Conservation (phyloP, 2,113 vertebrate species). For the Rhegmatorhina hoffmannsi region DNA sequence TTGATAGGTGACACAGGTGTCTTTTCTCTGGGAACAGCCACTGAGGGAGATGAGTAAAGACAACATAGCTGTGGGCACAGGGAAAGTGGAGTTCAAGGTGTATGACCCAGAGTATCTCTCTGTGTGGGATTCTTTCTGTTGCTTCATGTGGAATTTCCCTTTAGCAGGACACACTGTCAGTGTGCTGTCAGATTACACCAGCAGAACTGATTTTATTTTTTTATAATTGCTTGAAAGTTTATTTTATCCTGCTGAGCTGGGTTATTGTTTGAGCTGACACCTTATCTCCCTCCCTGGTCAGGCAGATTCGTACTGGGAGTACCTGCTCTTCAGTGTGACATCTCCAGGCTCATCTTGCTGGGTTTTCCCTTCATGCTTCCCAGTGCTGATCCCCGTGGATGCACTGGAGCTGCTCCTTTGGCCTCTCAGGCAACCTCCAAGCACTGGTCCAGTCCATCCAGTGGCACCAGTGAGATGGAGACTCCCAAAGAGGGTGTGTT, state of each 20-base stretch:
- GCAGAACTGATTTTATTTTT: constrained; percentile 10
- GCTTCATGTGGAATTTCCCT: not conserved
- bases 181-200: constrained; percentile 25
- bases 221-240: constrained; percentile 41
- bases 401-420: constrained; percentile 22
- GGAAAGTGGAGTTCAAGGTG: not conserved
- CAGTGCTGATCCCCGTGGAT: constrained; percentile 72
- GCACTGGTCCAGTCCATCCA: constrained; percentile 65
- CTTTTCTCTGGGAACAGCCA: not conserved
- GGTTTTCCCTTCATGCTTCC: not conserved
- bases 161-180: not conserved
- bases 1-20: rapidly evolving
- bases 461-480: constrained; percentile 47
- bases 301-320: constrained; percentile 8
- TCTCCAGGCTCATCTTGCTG: not conserved
- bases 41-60: not conserved
- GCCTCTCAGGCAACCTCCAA: constrained; percentile 57
- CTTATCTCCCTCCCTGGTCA: not conserved
- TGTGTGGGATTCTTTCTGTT: not conserved
- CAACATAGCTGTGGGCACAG: not conserved
- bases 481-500: not conserved
- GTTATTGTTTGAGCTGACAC: not conserved
- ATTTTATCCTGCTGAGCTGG: not conserved
- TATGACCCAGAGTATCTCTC: not conserved
- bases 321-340: not conserved